Evolutionary conservation across 2,888 invertebrate species (phyloP), one percentile per base, ranked within the genome.

Genomic region (Acrobasis consociella): DNA sequence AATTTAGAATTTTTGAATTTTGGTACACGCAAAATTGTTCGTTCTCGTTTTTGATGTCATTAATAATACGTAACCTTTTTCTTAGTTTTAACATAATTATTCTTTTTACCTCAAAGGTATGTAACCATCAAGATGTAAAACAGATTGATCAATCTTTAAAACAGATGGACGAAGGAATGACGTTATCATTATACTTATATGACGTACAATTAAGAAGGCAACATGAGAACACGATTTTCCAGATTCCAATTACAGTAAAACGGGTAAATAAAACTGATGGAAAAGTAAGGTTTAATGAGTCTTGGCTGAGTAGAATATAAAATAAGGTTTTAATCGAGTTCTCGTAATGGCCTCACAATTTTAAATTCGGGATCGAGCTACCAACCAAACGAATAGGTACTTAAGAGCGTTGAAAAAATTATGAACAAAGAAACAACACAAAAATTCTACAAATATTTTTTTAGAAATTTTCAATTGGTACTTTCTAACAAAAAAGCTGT

Each of bases 291-390:
- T 56, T 56, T 46, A 56, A 56, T 42, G 56, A 56, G 56, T n/a
- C 13, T 42, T 56, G 38, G 17, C 56, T 22, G 56, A 56, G 56
- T 46, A 13, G 56, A 56, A 56, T 56, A 42, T 42, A 56, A 42
- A 56, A 56, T 56, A 56, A 56, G 15, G 17, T 56, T 39, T 42
- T 56, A 56, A 56, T 56, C 42, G 22, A 17, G 42, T 56, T 56
- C 17, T 22, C 42, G 42, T 42, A 38, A 55, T 39, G 52, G 13
- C 52, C 11, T 1, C 10, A n/a, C 39, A 10, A 55, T 39, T 55
- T 55, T 39, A 16, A 15, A 55, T 39, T 55, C 11, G 3, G 52
- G 31, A n/a, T 37, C 15, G 39, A 39, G 39, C n/a, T 31, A 31
- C 11, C 13, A 46, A 42, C 42, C 42, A 42, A 42, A 46, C n/a